Evolutionary conservation across 1,140 invertebrate species (phyloP), one percentile per base, ranked within the genome.

Genomic region (Dufourea novaeangliae): DNA sequence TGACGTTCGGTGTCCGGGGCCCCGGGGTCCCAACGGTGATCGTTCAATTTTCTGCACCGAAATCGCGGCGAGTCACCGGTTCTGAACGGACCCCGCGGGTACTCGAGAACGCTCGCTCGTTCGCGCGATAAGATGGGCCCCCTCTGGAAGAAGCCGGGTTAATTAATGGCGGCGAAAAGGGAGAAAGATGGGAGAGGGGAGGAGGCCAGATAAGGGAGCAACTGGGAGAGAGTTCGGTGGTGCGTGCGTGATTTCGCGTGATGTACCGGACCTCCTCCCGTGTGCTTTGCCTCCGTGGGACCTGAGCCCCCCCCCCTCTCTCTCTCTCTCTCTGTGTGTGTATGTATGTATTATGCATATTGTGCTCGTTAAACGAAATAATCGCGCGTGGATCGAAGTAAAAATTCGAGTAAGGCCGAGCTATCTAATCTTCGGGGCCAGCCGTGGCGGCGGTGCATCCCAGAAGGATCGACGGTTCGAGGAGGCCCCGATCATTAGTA

Each of bases 161-260:
- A 89, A 88, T 89, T 89, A 87, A 88, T 88, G 87, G 84, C 63
- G 61, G 75, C 80, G 79, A 87, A 86, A 85, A 79, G 79, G 57
- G 50, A n/a, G n/a, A n/a, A n/a, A n/a, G n/a, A n/a, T n/a, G n/a
- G n/a, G n/a, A n/a, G n/a, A n/a, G n/a, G n/a, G n/a, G n/a, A n/a
- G n/a, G n/a, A 46, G 32, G 41, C 11, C 12, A 87, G 84, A 86
- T 86, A 87, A 86, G 74, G 82, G 69, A n/a, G n/a, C n/a, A n/a
- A n/a, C 20, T 50, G 69, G 69, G 54, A 70, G 76, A 69, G 57
- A 82, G 75, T 57, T 66, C 61, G 57, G 66, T 27, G 50, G 77
- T 79, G 70, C 54, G 59, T 62, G 80, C 77, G 75, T 69, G 74
- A 67, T 78, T 79, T 66, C 78, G 81, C 67, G 73, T 56, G 64